These are phyloP conservation scores for Sebastes diploproa DNA, from an alignment of 2,797 vertebrate species.

Conservation along the genomic window DNA sequence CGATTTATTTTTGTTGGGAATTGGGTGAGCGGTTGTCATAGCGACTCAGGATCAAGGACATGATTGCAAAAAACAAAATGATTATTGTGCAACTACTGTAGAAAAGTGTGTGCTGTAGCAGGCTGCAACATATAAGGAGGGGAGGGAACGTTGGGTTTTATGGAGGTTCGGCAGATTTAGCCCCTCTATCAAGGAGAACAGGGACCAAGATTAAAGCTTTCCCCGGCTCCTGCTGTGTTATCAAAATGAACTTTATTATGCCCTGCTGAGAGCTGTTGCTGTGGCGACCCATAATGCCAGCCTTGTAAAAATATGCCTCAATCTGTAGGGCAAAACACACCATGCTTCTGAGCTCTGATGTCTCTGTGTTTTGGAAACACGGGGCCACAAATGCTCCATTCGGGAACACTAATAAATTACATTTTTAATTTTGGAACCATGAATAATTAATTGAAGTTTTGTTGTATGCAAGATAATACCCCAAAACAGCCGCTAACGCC, in stretches of 20 bases:
- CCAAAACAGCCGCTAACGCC: not conserved
- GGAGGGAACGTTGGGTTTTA: conserved; percentile 26
- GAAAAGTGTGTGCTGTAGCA: not conserved
- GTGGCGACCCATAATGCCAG: conserved; percentile 58
- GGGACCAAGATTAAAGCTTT: conserved; percentile 67
- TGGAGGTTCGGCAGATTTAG: conserved; percentile 34
- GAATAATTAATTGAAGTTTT: conserved; percentile 41
- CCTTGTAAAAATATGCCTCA: conserved; percentile 55
- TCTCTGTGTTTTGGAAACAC: conserved; percentile 15
- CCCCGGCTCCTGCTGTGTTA: conserved; percentile 63
- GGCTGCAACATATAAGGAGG: not conserved
- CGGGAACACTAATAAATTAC: conserved; percentile 27
- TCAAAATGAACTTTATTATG: conserved; percentile 73
- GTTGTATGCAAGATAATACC: not conserved
- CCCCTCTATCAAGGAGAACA: conserved; percentile 37
- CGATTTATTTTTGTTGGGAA: conserved; percentile 16
- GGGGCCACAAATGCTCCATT: conserved; percentile 5
- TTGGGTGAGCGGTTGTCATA: conserved; percentile 1
- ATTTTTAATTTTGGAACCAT: conserved; percentile 49
- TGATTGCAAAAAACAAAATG: not conserved
- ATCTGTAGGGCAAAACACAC: conserved; percentile 39
- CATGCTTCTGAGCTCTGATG: conserved; percentile 1
- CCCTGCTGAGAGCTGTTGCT: conserved; percentile 62
- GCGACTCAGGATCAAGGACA: conserved; percentile 3
- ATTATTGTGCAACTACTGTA: not conserved